Evolutionary conservation across 2,888 invertebrate species (phyloP), one percentile per base, ranked within the genome.

Genomic region (Eledona agricola): DNA sequence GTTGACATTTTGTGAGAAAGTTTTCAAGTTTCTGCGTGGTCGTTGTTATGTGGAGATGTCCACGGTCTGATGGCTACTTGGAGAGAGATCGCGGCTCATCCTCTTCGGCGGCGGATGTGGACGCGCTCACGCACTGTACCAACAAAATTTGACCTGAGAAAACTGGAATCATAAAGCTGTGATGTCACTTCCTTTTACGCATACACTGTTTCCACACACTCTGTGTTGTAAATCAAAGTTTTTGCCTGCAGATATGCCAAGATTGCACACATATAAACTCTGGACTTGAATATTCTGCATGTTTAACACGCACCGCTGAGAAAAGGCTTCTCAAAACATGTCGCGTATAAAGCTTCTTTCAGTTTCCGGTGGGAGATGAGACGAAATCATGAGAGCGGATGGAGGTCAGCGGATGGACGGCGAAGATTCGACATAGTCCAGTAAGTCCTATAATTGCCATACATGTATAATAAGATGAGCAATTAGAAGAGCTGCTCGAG

Each of bases 21-120:
- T 47, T 31, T 35, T 17, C 25, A 15, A 26, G 16, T 9, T 9
- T n/a, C 12, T 31, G 43, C 20, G 11, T 28, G 40, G n/a, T 3
- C 13, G 11, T 29, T 20, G 42, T 42, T 28, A 38, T 38, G 40
- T 28, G 55, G 26, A 55, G 51, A 55, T 51, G 51, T 55, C 46
- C 47, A 60, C 58, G 62, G 58, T 62, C 58, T 50, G 62, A 23
- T 60, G 59, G 52, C 51, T 59, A 59, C 57, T 55, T 56, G 52
- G 17, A 52, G 51, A 50, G 43, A 58, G 59, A 62, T 62, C 62
- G 56, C 55, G 53, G 51, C 57, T 55, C 55, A 55, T 58, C 56
- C 53, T 60, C 56, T 28, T 40, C 49, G 6, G 4, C 47, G 52
- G 57, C 61, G 61, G 61, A 61, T 61, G 59, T 61, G 51, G 38